Conservation (phyloP, 2,888 invertebrate genomes). For the Agrochola litura region DNA sequence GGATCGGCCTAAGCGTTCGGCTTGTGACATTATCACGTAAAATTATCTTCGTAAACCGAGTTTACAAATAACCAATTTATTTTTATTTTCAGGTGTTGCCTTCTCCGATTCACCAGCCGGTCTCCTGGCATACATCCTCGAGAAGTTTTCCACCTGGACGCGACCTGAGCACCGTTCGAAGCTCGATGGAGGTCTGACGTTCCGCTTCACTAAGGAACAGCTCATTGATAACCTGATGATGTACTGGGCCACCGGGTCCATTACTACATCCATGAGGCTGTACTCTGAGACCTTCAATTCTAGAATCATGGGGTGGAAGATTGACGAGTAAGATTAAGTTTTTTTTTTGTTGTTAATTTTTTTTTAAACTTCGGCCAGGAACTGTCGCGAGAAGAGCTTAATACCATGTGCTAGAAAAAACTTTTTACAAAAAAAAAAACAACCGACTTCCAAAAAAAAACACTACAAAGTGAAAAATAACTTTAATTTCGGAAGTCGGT, state of each 20-base stretch:
- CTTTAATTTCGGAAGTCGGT: too few relatives aligned
- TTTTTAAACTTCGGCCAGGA: background rate
- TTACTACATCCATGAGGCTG: slow-evolving; percentile 93
- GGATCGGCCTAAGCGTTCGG: too few relatives aligned
- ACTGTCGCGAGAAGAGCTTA: background rate
- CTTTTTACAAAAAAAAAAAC: too few relatives aligned
- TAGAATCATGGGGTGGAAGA: slow-evolving; percentile 67
- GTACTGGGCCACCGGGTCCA: slow-evolving; percentile 94
- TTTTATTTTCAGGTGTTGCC: slow-evolving; percentile 89
- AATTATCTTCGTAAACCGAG: too few relatives aligned
- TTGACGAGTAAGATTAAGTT: slow-evolving; percentile 83
- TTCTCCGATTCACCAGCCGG: slow-evolving; percentile 94
- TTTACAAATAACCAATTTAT: too few relatives aligned
- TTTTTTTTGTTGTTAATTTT: background rate
- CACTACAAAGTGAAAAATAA: too few relatives aligned
- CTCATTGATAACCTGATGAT: slow-evolving; percentile 95
- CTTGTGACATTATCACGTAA: too few relatives aligned
- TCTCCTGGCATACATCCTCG: slow-evolving; percentile 95
- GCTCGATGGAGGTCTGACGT: slow-evolving; percentile 92
- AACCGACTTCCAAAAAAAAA: too few relatives aligned
- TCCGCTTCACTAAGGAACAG: slow-evolving; percentile 92
- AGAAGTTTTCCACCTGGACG: slow-evolving; percentile 95
- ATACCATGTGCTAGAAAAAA: too few relatives aligned
- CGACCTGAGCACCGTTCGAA: slow-evolving; percentile 80
- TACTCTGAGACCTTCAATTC: slow-evolving; percentile 92